These are phyloP conservation scores for Melanaphis sacchari DNA, from an alignment of 1,140 invertebrate genomes.

Conservation along the genomic window DNA sequence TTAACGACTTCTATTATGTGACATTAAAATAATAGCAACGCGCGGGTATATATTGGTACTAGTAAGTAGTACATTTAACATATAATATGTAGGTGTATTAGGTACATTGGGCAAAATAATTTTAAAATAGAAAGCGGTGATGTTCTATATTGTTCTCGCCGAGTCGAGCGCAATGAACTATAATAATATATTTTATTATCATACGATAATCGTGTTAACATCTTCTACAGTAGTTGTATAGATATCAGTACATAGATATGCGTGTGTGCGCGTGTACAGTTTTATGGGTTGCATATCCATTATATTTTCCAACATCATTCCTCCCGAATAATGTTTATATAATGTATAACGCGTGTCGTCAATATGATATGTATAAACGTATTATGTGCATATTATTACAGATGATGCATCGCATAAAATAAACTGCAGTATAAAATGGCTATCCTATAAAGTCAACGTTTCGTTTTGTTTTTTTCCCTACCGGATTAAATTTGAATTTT, in stretches of 20 bases:
- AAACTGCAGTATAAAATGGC: background rate
- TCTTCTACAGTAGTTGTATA: background rate
- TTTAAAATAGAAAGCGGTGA: no score
- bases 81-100: no score
- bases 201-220: background rate
- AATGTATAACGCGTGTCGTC: background rate
- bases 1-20: background rate
- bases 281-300: background rate
- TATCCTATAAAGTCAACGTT: background rate
- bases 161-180: no score
- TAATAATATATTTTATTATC: no score
- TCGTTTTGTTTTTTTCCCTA: background rate
- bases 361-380: background rate
- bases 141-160: no score
- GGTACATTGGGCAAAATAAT: no score
- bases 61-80: no score
- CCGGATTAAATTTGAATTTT: slow-evolving; percentile 17
- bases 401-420: background rate
- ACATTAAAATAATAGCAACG: background rate
- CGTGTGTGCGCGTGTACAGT: background rate
- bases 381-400: background rate
- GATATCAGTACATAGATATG: background rate
- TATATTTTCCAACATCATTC: background rate
- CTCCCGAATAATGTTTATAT: background rate
- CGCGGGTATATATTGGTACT: background rate